A percentile compares a stretch with the other conserved stretches of the same genome.
Evolutionary conservation across 2,888 invertebrate genomes (phyloP).

Genomic region (Spisula subtruncata): DNA sequence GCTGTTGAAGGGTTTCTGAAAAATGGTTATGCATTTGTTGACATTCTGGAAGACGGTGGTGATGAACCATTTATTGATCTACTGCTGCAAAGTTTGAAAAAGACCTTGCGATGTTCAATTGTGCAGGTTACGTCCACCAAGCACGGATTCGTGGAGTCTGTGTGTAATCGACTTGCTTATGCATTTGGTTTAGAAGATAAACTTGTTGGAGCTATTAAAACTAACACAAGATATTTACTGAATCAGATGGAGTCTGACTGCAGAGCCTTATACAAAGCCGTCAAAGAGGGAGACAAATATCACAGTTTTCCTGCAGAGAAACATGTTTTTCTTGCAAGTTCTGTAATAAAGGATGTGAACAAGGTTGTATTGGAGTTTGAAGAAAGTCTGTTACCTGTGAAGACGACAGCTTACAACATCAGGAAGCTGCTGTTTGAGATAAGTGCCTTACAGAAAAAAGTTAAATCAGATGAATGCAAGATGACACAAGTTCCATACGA

Average conservation of each 20-base stretch:
- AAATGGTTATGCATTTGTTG: conserved; percentile 21
- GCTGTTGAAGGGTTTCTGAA: conserved; percentile 15
- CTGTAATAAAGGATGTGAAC: neutral
- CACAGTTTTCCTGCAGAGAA: neutral
- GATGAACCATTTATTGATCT: conserved; percentile 3
- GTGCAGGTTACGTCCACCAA: neutral
- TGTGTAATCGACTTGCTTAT: neutral
- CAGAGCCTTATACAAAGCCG: neutral
- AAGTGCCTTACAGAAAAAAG: neutral
- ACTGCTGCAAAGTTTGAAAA: neutral
- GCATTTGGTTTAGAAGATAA: neutral
- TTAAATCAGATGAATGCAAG: neutral
- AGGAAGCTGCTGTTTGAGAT: conserved; percentile 22
- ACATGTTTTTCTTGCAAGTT: neutral
- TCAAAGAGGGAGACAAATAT: neutral
- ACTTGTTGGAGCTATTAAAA: neutral
- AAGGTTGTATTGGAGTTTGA: neutral
- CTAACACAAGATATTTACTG: neutral
- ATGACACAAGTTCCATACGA: neutral
- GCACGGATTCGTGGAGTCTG: neutral
- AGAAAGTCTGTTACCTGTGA: neutral
- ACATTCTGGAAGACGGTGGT: neutral
- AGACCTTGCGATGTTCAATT: neutral
- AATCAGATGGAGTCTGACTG: neutral
- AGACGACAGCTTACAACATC: neutral